A percentile compares a stretch with the other conserved stretches of the same genome.
Evolutionary conservation across 2,113 vertebrate species (phyloP).

Genomic region (Speoplatyrhinus poulsoni): DNA sequence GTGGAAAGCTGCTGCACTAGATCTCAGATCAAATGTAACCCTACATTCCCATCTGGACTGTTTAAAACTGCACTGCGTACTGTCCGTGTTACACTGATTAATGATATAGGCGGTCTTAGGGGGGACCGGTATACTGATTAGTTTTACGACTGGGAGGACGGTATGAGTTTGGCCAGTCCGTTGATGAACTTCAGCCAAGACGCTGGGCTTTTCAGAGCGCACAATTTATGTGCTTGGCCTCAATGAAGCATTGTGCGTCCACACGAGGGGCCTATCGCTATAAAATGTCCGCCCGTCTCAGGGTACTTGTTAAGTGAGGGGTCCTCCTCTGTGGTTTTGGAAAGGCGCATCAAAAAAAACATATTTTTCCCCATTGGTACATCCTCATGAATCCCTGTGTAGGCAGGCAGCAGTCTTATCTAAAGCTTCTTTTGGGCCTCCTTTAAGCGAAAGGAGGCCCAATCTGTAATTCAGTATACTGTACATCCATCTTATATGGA

Average conservation of each 20-base stretch:
- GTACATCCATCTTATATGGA: neutral
- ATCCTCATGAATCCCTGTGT: conserved; percentile 2
- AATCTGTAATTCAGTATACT: neutral
- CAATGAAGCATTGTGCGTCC: conserved; percentile 51
- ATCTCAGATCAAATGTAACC: neutral
- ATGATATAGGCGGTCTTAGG: conserved; percentile 30
- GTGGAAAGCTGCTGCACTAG: neutral
- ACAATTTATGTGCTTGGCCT: conserved; percentile 50
- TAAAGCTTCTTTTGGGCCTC: neutral
- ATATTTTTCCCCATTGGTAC: conserved; percentile 26
- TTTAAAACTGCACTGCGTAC: neutral
- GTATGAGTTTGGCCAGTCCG: conserved; percentile 31
- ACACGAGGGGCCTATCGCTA: conserved; percentile 42
- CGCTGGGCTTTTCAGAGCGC: conserved; percentile 53
- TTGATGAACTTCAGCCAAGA: conserved; percentile 58
- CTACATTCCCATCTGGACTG: neutral
- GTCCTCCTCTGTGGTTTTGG: conserved; percentile 21
- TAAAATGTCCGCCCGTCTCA: conserved; percentile 47
- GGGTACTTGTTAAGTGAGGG: conserved; percentile 24
- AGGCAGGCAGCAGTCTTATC: conserved; percentile 2
- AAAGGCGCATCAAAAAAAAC: conserved; percentile 15
- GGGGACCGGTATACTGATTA: conserved; percentile 39
- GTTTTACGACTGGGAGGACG: conserved; percentile 46
- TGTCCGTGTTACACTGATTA: conserved; percentile 10
- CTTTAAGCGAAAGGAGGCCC: neutral